A percentile compares a stretch with the other conserved stretches of the same genome.
These are phyloP conservation scores for Chionodraco myersi DNA, from an alignment of 2,113 vertebrate species.

Conservation along the genomic window DNA sequence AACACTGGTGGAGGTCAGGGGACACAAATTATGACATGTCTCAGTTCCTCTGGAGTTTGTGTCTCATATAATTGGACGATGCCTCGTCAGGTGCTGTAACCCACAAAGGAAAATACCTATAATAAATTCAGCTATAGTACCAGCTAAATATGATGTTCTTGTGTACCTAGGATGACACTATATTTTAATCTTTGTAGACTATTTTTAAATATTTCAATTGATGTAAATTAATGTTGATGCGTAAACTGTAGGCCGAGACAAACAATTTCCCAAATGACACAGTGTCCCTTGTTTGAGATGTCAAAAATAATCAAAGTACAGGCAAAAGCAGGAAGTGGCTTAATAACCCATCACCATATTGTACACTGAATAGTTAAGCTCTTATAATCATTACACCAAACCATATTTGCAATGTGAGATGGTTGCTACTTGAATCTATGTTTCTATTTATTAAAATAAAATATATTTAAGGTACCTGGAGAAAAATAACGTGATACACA, in stretches of 20 bases:
- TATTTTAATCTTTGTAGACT: neutral
- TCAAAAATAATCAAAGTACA: neutral
- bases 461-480: neutral
- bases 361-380: no score
- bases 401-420: neutral
- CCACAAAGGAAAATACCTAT: neutral
- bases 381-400: no score
- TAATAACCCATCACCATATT: no score
- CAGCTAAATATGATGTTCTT: neutral
- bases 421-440: neutral
- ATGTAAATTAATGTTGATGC: neutral
- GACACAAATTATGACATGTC: neutral
- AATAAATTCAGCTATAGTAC: neutral
- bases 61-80: neutral
- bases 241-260: neutral
- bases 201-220: neutral
- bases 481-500: neutral
- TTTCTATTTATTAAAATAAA: neutral
- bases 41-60: slow-evolving; percentile 2
- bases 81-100: neutral
- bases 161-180: neutral
- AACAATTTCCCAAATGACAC: neutral
- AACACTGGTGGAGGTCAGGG: neutral
- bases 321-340: no score
- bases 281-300: neutral